Evolutionary conservation across 2,888 invertebrate genomes (phyloP).

Genomic region (Acronicta aceris): DNA sequence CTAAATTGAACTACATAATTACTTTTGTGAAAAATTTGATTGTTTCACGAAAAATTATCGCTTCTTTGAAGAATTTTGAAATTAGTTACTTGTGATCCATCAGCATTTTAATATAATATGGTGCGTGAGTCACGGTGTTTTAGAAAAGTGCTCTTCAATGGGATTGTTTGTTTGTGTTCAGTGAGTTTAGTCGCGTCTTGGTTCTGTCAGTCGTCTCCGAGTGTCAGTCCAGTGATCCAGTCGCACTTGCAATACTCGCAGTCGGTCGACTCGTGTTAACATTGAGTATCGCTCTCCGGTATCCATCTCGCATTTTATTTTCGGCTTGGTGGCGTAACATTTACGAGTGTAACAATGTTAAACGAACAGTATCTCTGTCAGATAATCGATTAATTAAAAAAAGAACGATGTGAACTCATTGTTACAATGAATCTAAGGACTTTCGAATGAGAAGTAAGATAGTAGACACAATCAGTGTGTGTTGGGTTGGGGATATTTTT

Average conservation of each 20-base stretch:
- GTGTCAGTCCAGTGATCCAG: conserved; percentile 49
- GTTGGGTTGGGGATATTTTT: conserved; percentile 73
- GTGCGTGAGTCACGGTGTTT: conserved; percentile 22
- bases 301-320: conserved; percentile 66
- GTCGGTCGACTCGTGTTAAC: conserved; percentile 54
- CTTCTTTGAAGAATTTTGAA: neutral
- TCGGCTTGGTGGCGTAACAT: conserved; percentile 70
- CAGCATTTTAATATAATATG: conserved; percentile 22
- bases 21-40: conserved; percentile 6
- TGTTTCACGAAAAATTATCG: conserved; percentile 3
- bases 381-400: conserved; percentile 64
- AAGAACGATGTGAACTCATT: conserved; percentile 65
- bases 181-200: conserved; percentile 54
- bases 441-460: conserved; percentile 57
- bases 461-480: conserved; percentile 70
- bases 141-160: conserved; percentile 17
- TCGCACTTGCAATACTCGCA: conserved; percentile 26
- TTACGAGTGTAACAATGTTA: conserved; percentile 72
- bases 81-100: conserved; percentile 10
- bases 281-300: conserved; percentile 32
- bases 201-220: conserved; percentile 55
- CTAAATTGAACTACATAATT: conserved; percentile 28
- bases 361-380: conserved; percentile 66
- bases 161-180: conserved; percentile 59
- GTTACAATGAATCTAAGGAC: conserved; percentile 60